Conservation (phyloP, 2,888 invertebrate genomes). For the Ceratothoa steindachneri region DNA sequence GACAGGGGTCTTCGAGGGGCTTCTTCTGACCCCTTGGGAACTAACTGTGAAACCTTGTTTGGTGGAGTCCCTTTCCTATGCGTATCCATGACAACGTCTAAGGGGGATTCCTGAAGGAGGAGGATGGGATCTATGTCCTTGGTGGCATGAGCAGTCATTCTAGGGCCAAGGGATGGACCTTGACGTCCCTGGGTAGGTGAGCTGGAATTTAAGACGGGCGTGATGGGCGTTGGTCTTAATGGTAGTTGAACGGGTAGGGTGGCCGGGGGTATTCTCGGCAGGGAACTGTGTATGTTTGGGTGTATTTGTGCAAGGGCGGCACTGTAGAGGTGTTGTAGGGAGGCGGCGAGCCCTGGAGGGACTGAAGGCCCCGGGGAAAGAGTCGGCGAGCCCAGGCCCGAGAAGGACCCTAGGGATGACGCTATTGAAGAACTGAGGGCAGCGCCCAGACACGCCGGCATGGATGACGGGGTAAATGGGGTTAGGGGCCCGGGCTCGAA, state of each 20-base stretch:
- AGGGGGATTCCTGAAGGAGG: not conserved
- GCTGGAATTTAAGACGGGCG: not conserved
- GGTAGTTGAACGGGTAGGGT: not conserved
- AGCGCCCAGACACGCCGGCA: slow-evolving; percentile 26
- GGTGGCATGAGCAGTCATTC: not conserved
- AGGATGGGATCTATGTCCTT: not conserved
- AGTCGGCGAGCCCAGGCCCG: slow-evolving; percentile 50
- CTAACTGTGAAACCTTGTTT: no score
- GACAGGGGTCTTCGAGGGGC: not conserved
- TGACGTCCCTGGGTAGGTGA: slow-evolving; percentile 1
- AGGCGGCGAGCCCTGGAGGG: slow-evolving; percentile 20
- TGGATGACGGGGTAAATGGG: slow-evolving; percentile 11
- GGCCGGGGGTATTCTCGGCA: not conserved
- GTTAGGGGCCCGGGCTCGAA: not conserved
- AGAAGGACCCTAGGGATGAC: slow-evolving; percentile 25
- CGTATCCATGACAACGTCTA: not conserved
- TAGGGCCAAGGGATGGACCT: not conserved
- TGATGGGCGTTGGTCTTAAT: slow-evolving; percentile 14
- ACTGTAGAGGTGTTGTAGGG: slow-evolving; percentile 33
- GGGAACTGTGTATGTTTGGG: not conserved
- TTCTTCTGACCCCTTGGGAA: not conserved
- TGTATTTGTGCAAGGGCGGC: slow-evolving; percentile 24
- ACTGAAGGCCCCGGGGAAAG: slow-evolving; percentile 19
- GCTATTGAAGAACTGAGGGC: slow-evolving; percentile 29
- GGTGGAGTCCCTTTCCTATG: not conserved